A percentile compares a stretch with the other conserved stretches of the same genome.
Conservation (phyloP, 1,140 invertebrate genomes). For the Aphaenogaster floridana region DNA sequence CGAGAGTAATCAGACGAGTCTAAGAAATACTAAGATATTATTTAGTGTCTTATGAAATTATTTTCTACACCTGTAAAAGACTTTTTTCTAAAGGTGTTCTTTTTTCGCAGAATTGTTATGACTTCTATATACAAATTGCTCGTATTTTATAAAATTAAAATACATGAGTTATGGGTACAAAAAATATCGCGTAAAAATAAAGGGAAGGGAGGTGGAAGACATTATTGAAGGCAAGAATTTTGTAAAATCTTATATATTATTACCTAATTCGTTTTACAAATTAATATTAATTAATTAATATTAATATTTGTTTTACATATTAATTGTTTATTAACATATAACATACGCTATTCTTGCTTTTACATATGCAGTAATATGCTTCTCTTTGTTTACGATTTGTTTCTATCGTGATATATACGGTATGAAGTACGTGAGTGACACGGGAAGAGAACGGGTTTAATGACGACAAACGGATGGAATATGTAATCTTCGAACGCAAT, state of each 20-base stretch:
- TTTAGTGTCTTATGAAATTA: slow-evolving; percentile 1
- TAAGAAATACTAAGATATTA: slow-evolving; percentile 57
- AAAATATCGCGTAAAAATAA: not conserved
- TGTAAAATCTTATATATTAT: not conserved
- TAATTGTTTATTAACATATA: slow-evolving; percentile 7
- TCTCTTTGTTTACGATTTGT: not conserved
- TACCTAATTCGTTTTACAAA: not conserved
- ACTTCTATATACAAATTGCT: not conserved
- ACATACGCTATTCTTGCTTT: not conserved
- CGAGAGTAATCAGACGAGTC: slow-evolving; percentile 68
- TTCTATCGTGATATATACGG: not conserved
- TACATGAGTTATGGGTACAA: not conserved
- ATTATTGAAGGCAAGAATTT: not conserved
- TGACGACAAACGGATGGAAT: slow-evolving; percentile 60
- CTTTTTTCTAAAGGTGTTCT: not conserved
- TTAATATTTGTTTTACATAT: no score
- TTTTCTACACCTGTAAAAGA: not conserved
- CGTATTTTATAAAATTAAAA: not conserved
- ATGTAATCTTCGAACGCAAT: slow-evolving; percentile 58
- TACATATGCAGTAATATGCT: not conserved
- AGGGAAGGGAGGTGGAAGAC: not conserved
- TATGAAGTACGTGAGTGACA: slow-evolving; percentile 6
- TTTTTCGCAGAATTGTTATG: not conserved
- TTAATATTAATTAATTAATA: no score
- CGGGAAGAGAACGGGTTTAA: slow-evolving; percentile 48